Percentiles rank a stretch among this genome's conserved stretches.
These are phyloP conservation scores for Copidosoma floridanum DNA, from an alignment of 1,140 invertebrate species.

Conservation along the genomic window DNA sequence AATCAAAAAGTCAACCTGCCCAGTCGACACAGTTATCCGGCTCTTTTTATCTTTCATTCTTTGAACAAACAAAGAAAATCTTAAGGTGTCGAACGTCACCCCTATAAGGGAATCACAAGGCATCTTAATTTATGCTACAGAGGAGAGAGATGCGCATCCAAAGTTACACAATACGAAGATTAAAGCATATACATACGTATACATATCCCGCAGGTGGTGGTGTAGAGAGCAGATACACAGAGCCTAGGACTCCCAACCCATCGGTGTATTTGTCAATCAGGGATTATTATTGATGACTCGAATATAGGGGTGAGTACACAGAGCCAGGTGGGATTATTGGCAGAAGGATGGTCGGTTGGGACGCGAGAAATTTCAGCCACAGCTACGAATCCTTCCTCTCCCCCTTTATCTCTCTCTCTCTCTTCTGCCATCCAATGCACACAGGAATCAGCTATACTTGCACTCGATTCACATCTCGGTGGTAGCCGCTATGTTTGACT, in stretches of 20 bases:
- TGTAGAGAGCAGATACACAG: too few relatives aligned
- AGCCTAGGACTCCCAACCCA: too few relatives aligned
- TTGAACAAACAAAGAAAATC: background rate
- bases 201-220: background rate
- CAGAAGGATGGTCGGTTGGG: background rate
- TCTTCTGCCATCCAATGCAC: too few relatives aligned
- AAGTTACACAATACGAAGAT: background rate
- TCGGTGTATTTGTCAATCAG: constrained; percentile 13
- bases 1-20: too few relatives aligned
- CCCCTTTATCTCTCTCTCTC: too few relatives aligned
- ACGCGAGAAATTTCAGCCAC: too few relatives aligned
- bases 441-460: too few relatives aligned
- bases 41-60: background rate
- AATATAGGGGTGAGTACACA: background rate
- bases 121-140: background rate
- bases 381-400: too few relatives aligned
- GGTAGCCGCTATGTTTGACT: constrained; percentile 6
- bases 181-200: background rate
- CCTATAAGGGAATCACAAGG: background rate
- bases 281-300: constrained; percentile 7
- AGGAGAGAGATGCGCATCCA: background rate
- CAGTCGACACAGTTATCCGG: too few relatives aligned
- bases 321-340: background rate
- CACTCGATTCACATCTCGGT: too few relatives aligned
- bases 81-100: too few relatives aligned